Evolutionary conservation across 2,113 vertebrate genomes (phyloP).

Genomic region (Vombatus ursinus): DNA sequence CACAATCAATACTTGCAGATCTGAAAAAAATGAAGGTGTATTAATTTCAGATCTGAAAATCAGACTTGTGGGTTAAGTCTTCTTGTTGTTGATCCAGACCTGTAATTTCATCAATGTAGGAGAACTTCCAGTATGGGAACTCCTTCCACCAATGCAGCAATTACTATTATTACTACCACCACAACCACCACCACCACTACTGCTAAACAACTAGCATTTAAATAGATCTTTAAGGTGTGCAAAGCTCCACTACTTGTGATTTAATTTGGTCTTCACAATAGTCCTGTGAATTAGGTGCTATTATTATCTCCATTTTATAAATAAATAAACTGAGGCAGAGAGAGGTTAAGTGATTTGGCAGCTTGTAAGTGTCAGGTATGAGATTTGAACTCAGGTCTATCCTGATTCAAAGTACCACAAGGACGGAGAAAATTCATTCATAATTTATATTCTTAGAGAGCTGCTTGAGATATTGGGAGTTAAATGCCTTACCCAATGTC

Average conservation of each 20-base stretch:
- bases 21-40: neutral
- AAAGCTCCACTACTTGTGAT: neutral
- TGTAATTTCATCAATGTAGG: neutral
- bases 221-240: neutral
- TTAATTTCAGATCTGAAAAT: neutral
- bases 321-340: neutral
- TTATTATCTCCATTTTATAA: neutral
- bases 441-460: neutral
- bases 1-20: neutral
- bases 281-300: neutral
- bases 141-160: neutral
- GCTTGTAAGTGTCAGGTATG: neutral
- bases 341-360: neutral
- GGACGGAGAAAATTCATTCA: neutral
- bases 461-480: neutral
- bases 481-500: neutral
- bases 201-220: neutral
- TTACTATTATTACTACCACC: no score
- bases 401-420: neutral
- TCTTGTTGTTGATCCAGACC: neutral
- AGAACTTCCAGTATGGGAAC: neutral
- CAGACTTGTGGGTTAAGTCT: neutral
- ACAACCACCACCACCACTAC: no score
- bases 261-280: neutral
- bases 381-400: neutral